Base-by-base conservation (phyloP, 2,113 vertebrate genomes). In the Vimba vimba region DNA sequence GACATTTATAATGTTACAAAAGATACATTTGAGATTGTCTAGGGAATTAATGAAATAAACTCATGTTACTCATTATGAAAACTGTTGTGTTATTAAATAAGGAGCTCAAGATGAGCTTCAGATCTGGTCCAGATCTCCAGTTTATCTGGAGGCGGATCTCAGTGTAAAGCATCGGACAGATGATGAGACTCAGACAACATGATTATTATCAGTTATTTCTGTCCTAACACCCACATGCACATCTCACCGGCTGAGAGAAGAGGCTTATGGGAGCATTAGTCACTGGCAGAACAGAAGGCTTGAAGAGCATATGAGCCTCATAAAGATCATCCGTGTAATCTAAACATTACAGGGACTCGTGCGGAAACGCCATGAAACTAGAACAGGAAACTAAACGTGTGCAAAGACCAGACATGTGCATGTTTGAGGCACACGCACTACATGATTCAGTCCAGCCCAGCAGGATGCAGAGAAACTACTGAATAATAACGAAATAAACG, bases 151-250 rank as follows among this genome's bases (percentile, higher is more conserved):
- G 59, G 59, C 55, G 55, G 55, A 8, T 23, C 19, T 57, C 55
- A 21, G 7, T 21, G 66, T 36, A 68, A 19, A 36, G 62, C 4
- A 30, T 25, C 62, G 5, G 15, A 36, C 6, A 0, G 62, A 66
- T 68, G 64, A 68, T n/a, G 36, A 73, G 45, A 79, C 39, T 50
- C 23, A 76, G 43, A 79, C 77, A 43, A 17, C 80, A 71, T 36
- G 80, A 69, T 43, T 9, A 43, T 69, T 83, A 83, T 36, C 64
- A 57, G 59, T 10, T 81, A 55, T 55, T 77, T 81, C 62, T 68
- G 43, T 66, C 1, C 43, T 25, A 43, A 74, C 82, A 33, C 82
- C 71, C 71, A 84, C 82, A 76, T 30, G 21, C 73, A 78, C 66
- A 57, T 73, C 82, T 73, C 82, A 1, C 45, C 23, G 50, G 57